These are phyloP conservation scores for Grapholita molesta DNA, from an alignment of 1,140 invertebrate genomes.

Conservation along the genomic window DNA sequence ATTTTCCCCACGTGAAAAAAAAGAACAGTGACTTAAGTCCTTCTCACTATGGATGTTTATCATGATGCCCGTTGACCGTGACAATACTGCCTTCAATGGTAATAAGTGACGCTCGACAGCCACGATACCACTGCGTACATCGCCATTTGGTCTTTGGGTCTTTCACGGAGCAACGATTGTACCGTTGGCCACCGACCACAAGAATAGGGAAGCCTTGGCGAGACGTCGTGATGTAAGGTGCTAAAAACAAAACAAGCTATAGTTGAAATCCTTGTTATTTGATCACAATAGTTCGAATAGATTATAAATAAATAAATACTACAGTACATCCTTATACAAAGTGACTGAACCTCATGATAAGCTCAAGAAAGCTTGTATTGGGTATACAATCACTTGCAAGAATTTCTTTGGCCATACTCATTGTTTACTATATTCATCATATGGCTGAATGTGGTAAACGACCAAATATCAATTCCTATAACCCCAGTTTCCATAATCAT, in stretches of 20 bases:
- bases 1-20: no score
- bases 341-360: no score
- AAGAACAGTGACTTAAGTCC: no score
- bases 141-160: constrained; percentile 20
- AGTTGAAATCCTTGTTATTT: not conserved
- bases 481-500: no score
- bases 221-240: constrained; percentile 14
- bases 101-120: not conserved
- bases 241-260: not conserved
- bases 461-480: no score
- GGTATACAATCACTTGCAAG: no score
- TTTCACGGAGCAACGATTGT: constrained; percentile 41
- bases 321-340: no score
- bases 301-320: not conserved
- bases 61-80: not conserved
- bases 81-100: not conserved
- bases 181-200: constrained; percentile 33
- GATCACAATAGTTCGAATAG: not conserved
- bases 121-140: not conserved
- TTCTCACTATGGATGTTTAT: not conserved
- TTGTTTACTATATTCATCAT: no score
- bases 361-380: no score
- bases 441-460: no score
- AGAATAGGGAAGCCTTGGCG: constrained; percentile 30
- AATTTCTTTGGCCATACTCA: no score